Conservation (phyloP, 2,113 vertebrate species). For the Passer montanus region DNA sequence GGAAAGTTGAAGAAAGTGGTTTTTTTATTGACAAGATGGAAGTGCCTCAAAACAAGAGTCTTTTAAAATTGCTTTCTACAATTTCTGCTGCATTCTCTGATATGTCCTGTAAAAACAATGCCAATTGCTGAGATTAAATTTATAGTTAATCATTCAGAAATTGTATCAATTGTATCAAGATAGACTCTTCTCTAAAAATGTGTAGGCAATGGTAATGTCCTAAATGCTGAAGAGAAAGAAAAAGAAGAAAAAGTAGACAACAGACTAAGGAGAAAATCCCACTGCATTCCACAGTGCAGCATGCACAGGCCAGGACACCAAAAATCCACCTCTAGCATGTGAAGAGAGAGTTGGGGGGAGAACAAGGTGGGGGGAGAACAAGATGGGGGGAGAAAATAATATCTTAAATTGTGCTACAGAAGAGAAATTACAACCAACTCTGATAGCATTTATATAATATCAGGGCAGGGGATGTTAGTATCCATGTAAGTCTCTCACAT, state of each 20-base stretch:
- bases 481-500: not conserved
- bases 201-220: not conserved
- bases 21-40: not conserved
- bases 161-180: not conserved
- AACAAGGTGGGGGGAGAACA: not conserved
- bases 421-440: not conserved
- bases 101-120: not conserved
- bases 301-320: not conserved
- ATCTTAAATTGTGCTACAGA: not conserved
- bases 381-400: not conserved
- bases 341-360: not conserved
- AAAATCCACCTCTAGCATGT: not conserved
- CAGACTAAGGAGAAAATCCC: not conserved
- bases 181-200: not conserved
- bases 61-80: not conserved
- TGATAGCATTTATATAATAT: not conserved
- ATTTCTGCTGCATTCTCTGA: not conserved
- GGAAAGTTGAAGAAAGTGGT: not conserved
- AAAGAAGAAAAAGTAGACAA: not conserved
- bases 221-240: not conserved
- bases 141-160: not conserved
- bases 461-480: rapidly evolving
- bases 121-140: not conserved
- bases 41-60: not conserved
- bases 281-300: not conserved